Percentiles rank a stretch among this genome's conserved stretches.
These are phyloP conservation scores for Coenobita brevimanus DNA, from an alignment of 1,140 invertebrate genomes.

Conservation along the genomic window DNA sequence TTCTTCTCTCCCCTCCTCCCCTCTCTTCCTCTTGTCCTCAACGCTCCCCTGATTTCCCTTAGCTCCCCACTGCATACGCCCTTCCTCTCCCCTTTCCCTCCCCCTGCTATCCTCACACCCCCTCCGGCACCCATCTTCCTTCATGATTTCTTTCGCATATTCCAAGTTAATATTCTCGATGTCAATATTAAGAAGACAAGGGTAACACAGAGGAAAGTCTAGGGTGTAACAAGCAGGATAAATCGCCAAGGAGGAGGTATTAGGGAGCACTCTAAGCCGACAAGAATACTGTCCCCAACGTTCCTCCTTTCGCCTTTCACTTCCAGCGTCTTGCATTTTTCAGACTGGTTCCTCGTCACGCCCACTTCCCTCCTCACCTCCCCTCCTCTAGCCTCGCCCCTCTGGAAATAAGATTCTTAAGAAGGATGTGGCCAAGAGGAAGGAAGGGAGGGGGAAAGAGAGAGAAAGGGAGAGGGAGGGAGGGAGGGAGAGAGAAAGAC, in stretches of 20 bases:
- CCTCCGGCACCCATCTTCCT: no score
- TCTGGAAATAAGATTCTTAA: conserved; percentile 31
- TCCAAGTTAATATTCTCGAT: no score
- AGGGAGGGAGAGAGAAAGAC: neutral
- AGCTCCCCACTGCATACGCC: neutral
- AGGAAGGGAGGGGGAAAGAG: neutral
- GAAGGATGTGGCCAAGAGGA: conserved; percentile 20
- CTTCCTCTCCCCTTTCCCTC: neutral
- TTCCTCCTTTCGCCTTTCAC: neutral
- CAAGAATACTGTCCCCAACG: no score
- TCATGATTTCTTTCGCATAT: no score
- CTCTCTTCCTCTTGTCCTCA: neutral
- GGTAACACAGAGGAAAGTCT: no score
- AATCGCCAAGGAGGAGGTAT: no score
- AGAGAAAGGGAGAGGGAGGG: neutral
- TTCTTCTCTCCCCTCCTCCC: neutral
- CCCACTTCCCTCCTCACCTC: neutral
- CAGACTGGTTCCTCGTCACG: neutral
- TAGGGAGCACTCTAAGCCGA: no score
- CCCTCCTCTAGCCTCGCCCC: neutral
- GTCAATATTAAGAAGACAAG: no score
- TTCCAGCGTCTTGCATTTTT: conserved; percentile 4
- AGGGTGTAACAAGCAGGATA: no score
- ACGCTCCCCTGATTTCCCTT: neutral
- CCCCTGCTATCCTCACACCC: neutral